Base-by-base conservation (phyloP, 2,888 invertebrate genomes). In the Prosopocoilus inquinatus region DNA sequence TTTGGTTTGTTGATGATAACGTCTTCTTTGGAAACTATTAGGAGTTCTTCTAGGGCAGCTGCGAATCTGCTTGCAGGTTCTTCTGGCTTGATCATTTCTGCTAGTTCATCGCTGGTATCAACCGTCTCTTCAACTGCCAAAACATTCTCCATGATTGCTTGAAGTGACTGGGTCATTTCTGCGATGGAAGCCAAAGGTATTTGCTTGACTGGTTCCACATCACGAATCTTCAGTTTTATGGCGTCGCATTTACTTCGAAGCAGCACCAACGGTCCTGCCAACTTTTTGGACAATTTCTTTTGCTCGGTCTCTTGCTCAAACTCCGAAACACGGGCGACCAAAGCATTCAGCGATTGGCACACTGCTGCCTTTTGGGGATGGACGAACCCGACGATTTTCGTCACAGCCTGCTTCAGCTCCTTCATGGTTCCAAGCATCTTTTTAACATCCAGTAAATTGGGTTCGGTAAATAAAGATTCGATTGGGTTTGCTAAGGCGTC, bases 321-420 rank as follows among this genome's bases (percentile, higher is more conserved):
- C 20, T 47, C 34, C 8, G 45, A 35, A 2, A 52, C 38, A 16
- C 36, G 34, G 9, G 46, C 52, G 13, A 32, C 15, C 34, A 52
- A 52, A 13, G 47, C 11, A 12, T 47, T 45, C 3, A 52, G 12
- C 7, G 52, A 46, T 16, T 52, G 45, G 9, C 12, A 34, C n/a
- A 34, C 16, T n/a, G 16, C n/a, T 41, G 5, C 8, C 16, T 3
- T 41, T 15, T 41, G 13, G 3, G 41, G 15, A 5, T 8, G 41
- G 13, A 9, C 5, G 41, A 41, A 41, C 9, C 8, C 15, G 8
- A 41, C 13, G 15, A n/a, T n/a, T n/a, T 41, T 41, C 9, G 8
- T 2, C 13, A 41, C 16, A 2, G 41, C 16, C n/a, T 11, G 41
- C 16, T 11, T 41, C 41, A 41, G 15, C 5, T 41, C 9, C 3